A percentile compares a stretch with the other conserved stretches of the same genome.
phyloP scores from a whole-genome alignment of 2,113 vertebrate genomes.

The Catharus minimus region DNA sequence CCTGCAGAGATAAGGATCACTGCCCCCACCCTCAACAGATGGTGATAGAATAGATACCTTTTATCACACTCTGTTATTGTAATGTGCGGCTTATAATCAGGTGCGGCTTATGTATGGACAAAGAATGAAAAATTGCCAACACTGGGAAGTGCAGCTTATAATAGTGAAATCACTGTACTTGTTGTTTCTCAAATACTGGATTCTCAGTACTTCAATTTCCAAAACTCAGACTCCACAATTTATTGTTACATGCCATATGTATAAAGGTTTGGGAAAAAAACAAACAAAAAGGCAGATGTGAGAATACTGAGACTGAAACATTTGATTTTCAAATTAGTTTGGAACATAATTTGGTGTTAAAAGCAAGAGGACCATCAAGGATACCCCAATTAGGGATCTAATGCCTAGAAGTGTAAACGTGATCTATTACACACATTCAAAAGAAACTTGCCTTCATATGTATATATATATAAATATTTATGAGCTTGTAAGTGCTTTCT shows the following conservation, averaged over 20 bases:
- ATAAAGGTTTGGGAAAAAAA: neutral
- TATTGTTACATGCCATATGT: neutral
- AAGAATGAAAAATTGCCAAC: too few relatives aligned
- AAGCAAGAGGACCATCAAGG: neutral
- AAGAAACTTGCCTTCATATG: neutral
- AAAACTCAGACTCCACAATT: neutral
- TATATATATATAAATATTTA: neutral
- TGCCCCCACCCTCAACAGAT: too few relatives aligned
- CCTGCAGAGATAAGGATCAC: too few relatives aligned
- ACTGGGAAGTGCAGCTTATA: too few relatives aligned
- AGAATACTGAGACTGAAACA: neutral
- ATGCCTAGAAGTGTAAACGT: neutral
- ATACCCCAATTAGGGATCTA: neutral
- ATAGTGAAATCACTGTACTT: too few relatives aligned
- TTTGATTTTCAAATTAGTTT: neutral
- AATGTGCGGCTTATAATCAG: too few relatives aligned
- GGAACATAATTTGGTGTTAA: neutral
- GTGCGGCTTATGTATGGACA: too few relatives aligned
- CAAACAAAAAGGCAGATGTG: neutral
- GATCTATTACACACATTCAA: neutral
- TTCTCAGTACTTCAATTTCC: neutral
- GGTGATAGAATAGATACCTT: too few relatives aligned
- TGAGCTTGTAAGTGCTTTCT: neutral
- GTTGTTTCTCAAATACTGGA: neutral
- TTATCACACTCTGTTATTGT: too few relatives aligned